Base-by-base conservation (phyloP, 1,140 invertebrate genomes). In the Drosophila pachea region DNA sequence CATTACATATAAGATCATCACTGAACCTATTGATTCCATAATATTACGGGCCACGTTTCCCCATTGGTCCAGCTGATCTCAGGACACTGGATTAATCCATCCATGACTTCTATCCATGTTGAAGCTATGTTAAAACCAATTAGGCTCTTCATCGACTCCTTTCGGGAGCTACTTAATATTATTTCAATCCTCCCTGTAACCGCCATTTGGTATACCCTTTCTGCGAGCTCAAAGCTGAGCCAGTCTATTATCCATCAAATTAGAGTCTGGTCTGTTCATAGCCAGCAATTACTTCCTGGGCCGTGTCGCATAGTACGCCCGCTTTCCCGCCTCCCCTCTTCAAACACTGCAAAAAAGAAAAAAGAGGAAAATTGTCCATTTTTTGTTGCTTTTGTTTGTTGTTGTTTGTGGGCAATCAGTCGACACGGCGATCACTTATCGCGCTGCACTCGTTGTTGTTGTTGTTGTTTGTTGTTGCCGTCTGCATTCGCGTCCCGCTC, bases 391-490 rank as follows among this genome's bases (percentile, higher is more conserved):
- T 32, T 14, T 38, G 32, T 47, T 66, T 69, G 59, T 52, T 68
- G 67, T 78, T 82, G 60, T 62, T 56, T 56, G 54, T 74, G 78
- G 63, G 71, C 78, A 83, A 82, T 82, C 75, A 83, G 78, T 82
- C 78, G 78, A 83, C 79, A 83, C 72, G 64, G 78, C 72, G 78
- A 81, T 79, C 78, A 83, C 79, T 78, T 84, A 83, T 83, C 75
- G 79, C 75, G 60, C 56, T 70, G 49, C 38, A 42, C 36, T 67
- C 68, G 40, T 66, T 65, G 71, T 47, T 58, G 68, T 58, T 62
- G 64, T 58, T 72, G 52, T 50, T 62, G 65, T 58, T 40, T 62
- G 75, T 68, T 62, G 71, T 66, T 67, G 76, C 55, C 48, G 77
- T 79, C 55, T 36, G 65, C 70, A 64, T 76, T 75, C 50, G 73